Percentiles rank a stretch among this genome's conserved stretches.
These are phyloP conservation scores for Busseola fusca DNA, from an alignment of 2,888 invertebrate species.

Conservation along the genomic window DNA sequence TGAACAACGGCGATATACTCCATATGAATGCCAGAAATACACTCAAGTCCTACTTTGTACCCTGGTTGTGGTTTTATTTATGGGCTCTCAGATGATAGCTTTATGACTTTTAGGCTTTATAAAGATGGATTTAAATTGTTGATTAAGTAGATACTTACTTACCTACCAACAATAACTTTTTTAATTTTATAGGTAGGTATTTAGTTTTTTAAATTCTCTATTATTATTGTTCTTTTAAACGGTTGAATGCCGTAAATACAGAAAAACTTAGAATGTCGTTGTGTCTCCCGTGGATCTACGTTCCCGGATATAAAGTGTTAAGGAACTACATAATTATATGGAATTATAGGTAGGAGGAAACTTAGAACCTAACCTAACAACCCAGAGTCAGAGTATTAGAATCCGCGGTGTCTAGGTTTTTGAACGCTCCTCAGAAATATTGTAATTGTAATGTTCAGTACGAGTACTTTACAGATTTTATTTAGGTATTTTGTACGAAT, in stretches of 20 bases:
- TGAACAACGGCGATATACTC: constrained; percentile 69
- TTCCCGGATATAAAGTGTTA: neutral
- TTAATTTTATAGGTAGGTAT: too few relatives aligned
- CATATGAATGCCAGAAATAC: constrained; percentile 67
- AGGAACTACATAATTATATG: neutral
- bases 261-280: too few relatives aligned
- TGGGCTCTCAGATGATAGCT: constrained; percentile 15
- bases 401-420: neutral
- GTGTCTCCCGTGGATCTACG: too few relatives aligned
- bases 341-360: neutral
- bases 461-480: too few relatives aligned
- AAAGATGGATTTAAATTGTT: constrained; percentile 4
- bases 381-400: neutral
- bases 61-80: constrained; percentile 44
- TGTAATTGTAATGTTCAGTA: too few relatives aligned
- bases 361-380: neutral
- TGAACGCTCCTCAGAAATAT: too few relatives aligned
- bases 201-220: neutral
- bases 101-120: constrained; percentile 22
- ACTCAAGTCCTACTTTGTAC: constrained; percentile 29
- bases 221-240: too few relatives aligned
- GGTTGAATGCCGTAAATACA: too few relatives aligned
- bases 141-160: neutral
- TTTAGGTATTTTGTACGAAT: too few relatives aligned
- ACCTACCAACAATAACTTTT: neutral